A percentile compares a stretch with the other conserved stretches of the same genome.
These are phyloP conservation scores for Zoroaster sp. DNA, from an alignment of 53 echinoderm and acorn worm species.

Conservation along the genomic window DNA sequence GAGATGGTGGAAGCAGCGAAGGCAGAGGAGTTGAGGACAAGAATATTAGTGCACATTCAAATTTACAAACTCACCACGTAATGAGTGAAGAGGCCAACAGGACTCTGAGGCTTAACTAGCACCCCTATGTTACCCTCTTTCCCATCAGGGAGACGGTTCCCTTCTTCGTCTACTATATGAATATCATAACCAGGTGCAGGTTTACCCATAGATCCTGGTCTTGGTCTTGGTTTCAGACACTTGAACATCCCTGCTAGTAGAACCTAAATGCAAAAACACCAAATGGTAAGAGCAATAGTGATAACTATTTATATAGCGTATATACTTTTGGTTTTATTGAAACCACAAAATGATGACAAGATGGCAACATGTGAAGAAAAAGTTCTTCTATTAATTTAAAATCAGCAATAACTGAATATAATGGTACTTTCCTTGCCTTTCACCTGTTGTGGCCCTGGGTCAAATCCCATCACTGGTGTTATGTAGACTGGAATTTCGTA, in stretches of 20 bases:
- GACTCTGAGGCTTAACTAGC: constrained; percentile 74
- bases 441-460: too few relatives aligned
- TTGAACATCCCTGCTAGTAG: constrained; percentile 69
- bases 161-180: constrained; percentile 79
- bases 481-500: too few relatives aligned
- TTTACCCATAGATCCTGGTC: constrained; percentile 93
- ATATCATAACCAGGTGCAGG: constrained; percentile 81
- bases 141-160: constrained; percentile 68
- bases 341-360: too few relatives aligned
- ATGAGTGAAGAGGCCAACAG: constrained; percentile 83
- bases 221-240: constrained; percentile 68
- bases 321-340: neutral
- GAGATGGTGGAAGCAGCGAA: too few relatives aligned
- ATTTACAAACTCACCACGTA: constrained; percentile 82
- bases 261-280: constrained; percentile 55
- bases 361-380: too few relatives aligned
- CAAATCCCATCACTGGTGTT: too few relatives aligned
- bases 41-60: too few relatives aligned
- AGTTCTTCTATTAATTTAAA: too few relatives aligned
- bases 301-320: neutral
- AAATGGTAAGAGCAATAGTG: neutral
- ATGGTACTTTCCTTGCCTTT: too few relatives aligned
- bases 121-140: constrained; percentile 86
- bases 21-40: too few relatives aligned
- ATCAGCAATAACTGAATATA: too few relatives aligned